Base-by-base conservation (phyloP, 2,888 invertebrate species). In the Panopea generosa region DNA sequence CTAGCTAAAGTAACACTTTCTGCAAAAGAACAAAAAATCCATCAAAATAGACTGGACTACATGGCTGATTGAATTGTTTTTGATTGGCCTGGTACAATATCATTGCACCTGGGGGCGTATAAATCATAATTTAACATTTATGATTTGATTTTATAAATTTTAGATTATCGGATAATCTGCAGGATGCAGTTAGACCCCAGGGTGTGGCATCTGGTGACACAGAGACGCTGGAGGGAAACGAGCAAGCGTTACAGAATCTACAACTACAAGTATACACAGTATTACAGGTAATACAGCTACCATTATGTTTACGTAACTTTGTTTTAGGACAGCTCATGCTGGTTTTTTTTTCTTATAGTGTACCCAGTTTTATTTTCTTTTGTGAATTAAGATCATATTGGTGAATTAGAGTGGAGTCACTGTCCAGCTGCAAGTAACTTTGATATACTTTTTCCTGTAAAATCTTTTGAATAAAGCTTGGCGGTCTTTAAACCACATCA, bases 221-320 rank as follows among this genome's bases (percentile, higher is more conserved):
- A 43, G 72, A 78, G 24, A 80, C 71, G 40, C 26, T 77, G 27
- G 69, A 69, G 22, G 78, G 70, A 22, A 85, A 89, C 55, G 89
- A 88, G 22, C 85, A 88, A 71, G 69, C 89, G 29, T 27, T 90
- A 43, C 77, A 81, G 43, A 33, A 33, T 33, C 33, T 33, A 4
- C 33, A 33, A 11, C 11, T 33, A 33, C 33, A 33, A 7, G 33
- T 33, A 11, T 88, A 60, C 9, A 74, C 53, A 47, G 52, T 47
- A 24, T 22, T 61, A 9, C 68, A 66, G 65, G 49, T 68, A 33
- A 45, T 11, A 52, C 20, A 59, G 45, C 26, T 14, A 14, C 11
- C 52, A 14, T 7, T 11, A 33, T 11, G 33, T 33, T 4, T 4
- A 33, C 11, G 11, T 11, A 33, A 11, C 33, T 7, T 33, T 33